Evolutionary conservation across 2,797 vertebrate genomes (phyloP).

Genomic region (Bryconaethiops microstoma): DNA sequence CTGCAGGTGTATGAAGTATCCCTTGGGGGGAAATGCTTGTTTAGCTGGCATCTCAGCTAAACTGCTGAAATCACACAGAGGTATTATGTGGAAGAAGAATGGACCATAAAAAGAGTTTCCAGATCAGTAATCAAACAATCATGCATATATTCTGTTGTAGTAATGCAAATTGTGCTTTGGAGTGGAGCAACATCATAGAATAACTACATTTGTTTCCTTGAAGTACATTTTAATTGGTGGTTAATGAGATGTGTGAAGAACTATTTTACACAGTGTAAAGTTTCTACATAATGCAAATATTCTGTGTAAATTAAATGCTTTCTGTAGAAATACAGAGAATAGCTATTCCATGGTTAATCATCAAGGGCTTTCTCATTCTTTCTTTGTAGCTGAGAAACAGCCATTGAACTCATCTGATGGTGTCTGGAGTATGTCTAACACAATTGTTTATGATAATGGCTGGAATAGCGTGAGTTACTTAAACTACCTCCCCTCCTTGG

Average conservation of each 20-base stretch:
- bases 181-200: too few species aligned
- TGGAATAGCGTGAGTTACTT: not conserved
- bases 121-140: too few species aligned
- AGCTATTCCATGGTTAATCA: not conserved
- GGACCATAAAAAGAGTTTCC: not conserved
- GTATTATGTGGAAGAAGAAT: not conserved
- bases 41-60: not conserved
- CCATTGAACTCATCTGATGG: slow-evolving; percentile 20
- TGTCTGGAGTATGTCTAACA: slow-evolving; percentile 14
- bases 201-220: too few species aligned
- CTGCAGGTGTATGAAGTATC: not conserved
- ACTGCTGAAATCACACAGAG: not conserved
- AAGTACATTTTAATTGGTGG: too few species aligned
- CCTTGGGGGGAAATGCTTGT: not conserved
- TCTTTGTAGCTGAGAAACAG: not conserved
- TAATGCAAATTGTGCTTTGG: too few species aligned
- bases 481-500: slow-evolving; percentile 24
- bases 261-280: not conserved
- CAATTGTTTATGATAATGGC: not conserved
- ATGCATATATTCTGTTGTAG: too few species aligned
- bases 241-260: not conserved
- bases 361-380: not conserved
- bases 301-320: not conserved
- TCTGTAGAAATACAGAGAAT: not conserved
- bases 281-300: not conserved